Evolutionary conservation across 2,113 vertebrate species (phyloP).

Genomic region (Edolisoma coerulescens): DNA sequence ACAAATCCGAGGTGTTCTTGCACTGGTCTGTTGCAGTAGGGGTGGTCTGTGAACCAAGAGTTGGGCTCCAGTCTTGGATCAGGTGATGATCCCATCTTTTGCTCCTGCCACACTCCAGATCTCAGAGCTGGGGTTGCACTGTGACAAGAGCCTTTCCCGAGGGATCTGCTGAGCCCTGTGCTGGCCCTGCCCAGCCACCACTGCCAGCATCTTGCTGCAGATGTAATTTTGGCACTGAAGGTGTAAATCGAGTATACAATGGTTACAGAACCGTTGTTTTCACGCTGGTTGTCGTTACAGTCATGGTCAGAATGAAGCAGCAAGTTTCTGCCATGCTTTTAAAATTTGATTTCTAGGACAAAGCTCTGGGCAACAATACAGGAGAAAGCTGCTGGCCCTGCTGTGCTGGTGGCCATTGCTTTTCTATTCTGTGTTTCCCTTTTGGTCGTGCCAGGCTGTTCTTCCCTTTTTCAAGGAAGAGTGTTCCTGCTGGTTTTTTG

Average conservation of each 20-base stretch:
- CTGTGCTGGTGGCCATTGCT: neutral
- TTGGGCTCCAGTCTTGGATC: rapidly evolving
- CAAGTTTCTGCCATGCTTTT: neutral
- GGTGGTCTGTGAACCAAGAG: rapidly evolving
- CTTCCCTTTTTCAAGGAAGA: neutral
- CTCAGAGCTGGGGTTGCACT: neutral
- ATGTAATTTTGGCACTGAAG: neutral
- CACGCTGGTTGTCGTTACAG: neutral
- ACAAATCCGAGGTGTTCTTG: neutral
- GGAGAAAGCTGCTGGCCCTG: neutral
- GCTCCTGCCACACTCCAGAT: neutral
- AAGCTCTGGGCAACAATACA: neutral
- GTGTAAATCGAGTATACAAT: neutral
- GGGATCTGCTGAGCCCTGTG: neutral
- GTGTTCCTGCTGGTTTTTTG: neutral
- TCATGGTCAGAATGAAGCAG: neutral
- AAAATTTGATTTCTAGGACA: neutral
- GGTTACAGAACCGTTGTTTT: neutral
- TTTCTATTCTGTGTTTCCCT: neutral
- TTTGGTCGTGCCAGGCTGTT: neutral
- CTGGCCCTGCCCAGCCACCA: neutral
- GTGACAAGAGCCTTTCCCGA: neutral
- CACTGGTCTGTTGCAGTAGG: neutral
- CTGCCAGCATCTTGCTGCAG: neutral
- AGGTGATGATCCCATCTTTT: neutral